phyloP scores from a whole-genome alignment of 2,888 invertebrate genomes.

The Incurvaria masculella region DNA sequence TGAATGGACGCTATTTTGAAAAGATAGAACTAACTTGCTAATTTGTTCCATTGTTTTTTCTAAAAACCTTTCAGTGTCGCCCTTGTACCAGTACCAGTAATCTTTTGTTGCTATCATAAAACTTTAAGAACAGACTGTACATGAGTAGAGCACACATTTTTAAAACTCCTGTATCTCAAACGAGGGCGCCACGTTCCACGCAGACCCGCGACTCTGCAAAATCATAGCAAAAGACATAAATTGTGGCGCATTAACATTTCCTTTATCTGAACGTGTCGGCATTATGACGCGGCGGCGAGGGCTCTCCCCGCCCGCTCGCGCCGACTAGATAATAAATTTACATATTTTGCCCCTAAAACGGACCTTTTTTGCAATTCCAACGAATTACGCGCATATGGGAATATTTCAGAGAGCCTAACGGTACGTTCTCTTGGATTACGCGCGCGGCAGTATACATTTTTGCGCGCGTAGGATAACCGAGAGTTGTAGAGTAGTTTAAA shows the following conservation, averaged over 20 bases:
- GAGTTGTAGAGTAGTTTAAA: too few relatives aligned
- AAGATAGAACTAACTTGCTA: too few relatives aligned
- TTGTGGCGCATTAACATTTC: slow-evolving; percentile 56
- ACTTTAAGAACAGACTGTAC: too few relatives aligned
- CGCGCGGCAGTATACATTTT: too few relatives aligned
- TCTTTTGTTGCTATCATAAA: too few relatives aligned
- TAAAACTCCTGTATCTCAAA: neutral
- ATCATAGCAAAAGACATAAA: slow-evolving; percentile 58
- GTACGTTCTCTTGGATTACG: neutral
- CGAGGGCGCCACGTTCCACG: too few relatives aligned
- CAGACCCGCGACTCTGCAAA: slow-evolving; percentile 45
- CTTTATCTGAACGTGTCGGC: slow-evolving; percentile 42
- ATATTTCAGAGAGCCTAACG: slow-evolving; percentile 57
- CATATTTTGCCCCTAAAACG: slow-evolving; percentile 58
- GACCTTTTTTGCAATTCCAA: slow-evolving; percentile 58
- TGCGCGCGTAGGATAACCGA: too few relatives aligned
- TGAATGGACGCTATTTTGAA: too few relatives aligned
- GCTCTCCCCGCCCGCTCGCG: slow-evolving; percentile 29
- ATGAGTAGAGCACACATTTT: too few relatives aligned
- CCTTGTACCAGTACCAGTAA: too few relatives aligned
- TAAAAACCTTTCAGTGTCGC: too few relatives aligned
- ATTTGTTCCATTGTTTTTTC: too few relatives aligned
- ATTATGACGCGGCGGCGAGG: slow-evolving; percentile 41
- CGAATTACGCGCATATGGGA: slow-evolving; percentile 59
- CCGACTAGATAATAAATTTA: slow-evolving; percentile 54